Percentiles rank a stretch among this genome's conserved stretches.
Conservation (phyloP, 2,888 invertebrate species). For the Acanthosepion esculentum region DNA sequence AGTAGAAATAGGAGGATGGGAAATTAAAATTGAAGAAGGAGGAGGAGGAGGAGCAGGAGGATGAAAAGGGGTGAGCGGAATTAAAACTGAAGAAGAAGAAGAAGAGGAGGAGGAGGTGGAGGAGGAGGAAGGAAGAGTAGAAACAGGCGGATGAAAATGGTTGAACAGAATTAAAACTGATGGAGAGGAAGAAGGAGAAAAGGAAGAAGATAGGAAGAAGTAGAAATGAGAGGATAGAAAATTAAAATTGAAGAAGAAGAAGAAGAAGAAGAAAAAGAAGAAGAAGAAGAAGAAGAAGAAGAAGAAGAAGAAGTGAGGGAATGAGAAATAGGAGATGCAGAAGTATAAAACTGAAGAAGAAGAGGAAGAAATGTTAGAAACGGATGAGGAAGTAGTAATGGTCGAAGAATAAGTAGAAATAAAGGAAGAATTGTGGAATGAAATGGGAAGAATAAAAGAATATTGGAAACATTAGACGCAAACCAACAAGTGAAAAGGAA, state of each 20-base stretch:
- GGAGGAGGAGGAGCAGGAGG: background rate
- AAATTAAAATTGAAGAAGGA: background rate
- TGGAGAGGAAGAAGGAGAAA: background rate
- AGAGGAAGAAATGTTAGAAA: background rate
- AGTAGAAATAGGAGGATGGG: background rate
- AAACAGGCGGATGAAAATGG: background rate
- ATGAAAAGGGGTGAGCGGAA: background rate
- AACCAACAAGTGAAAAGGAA: background rate
- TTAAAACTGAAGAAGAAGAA: background rate
- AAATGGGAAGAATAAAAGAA: background rate
- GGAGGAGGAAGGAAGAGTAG: background rate
- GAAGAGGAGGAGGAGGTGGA: background rate
- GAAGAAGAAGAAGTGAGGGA: background rate
- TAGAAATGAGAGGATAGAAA: background rate
- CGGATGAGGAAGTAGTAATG: background rate
- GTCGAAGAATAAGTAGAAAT: background rate
- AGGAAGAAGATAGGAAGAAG: background rate
- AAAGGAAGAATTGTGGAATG: background rate
- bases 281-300: background rate
- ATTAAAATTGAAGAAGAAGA: background rate
- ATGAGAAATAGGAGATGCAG: background rate
- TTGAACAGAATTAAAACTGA: background rate
- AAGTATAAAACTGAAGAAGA: background rate
- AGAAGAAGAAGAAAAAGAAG: background rate
- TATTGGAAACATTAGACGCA: background rate